A percentile compares a stretch with the other conserved stretches of the same genome.
Conservation (phyloP, 2,113 vertebrate species). For the Forbesichthys agassizii region DNA sequence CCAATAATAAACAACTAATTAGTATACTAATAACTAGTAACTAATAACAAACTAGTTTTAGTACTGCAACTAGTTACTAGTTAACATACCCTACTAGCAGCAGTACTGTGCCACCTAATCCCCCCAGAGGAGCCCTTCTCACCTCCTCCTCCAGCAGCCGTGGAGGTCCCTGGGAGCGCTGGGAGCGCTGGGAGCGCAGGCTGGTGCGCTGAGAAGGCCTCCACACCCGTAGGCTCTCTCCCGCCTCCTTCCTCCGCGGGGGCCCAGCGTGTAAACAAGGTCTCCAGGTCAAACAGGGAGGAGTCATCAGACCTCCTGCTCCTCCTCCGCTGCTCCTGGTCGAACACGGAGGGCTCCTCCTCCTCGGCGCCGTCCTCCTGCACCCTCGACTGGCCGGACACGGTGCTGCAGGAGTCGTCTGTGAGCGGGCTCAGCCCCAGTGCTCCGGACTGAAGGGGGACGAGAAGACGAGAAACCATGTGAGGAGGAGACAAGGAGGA, state of each 20-base stretch:
- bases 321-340: not conserved
- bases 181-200: no score
- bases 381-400: conserved; percentile 17
- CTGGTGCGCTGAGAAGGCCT: not conserved
- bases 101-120: no score
- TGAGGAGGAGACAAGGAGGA: not conserved
- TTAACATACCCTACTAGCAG: no score
- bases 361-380: conserved; percentile 40
- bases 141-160: not conserved
- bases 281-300: conserved; percentile 65
- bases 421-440: conserved; percentile 21
- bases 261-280: conserved; percentile 63
- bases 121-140: not conserved
- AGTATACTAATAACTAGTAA: no score
- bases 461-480: not conserved
- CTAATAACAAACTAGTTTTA: no score
- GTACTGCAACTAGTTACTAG: no score
- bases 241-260: conserved; percentile 50
- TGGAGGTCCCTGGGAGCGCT: no score
- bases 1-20: no score
- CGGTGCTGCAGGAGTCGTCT: conserved; percentile 19
- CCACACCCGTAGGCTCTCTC: not conserved
- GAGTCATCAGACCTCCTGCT: conserved; percentile 28
- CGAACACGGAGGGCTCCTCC: conserved; percentile 2
- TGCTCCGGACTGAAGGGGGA: conserved; percentile 11